Conservation (phyloP, 1,140 invertebrate genomes). For the Listronotus oregonensis region DNA sequence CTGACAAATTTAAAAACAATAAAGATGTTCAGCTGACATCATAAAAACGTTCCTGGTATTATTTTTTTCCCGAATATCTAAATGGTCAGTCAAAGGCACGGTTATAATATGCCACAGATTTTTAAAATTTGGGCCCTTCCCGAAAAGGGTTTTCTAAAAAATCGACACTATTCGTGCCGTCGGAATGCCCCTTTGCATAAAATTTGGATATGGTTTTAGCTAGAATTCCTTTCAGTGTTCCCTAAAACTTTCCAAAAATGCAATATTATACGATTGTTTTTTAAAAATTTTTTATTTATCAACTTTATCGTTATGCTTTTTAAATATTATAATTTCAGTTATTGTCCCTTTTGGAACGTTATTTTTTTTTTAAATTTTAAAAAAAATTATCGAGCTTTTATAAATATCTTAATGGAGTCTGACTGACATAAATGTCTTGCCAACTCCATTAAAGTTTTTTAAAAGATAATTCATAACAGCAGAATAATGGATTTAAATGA, state of each 20-base stretch:
- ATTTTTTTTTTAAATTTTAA: too few species aligned
- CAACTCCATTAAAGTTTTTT: too few species aligned
- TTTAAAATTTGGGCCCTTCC: slow-evolving; percentile 24
- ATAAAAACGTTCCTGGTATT: slow-evolving; percentile 14
- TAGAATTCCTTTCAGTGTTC: too few species aligned
- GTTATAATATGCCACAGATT: slow-evolving; percentile 21
- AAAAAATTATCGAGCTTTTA: too few species aligned
- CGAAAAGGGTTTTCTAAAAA: slow-evolving; percentile 25
- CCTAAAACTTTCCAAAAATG: neutral
- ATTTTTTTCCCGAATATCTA: slow-evolving; percentile 16
- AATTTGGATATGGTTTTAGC: slow-evolving; percentile 26
- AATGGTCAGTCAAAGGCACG: slow-evolving; percentile 12
- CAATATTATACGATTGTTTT: slow-evolving; percentile 6
- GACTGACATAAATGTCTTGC: too few species aligned
- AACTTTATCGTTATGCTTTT: slow-evolving; percentile 1
- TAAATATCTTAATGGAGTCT: too few species aligned
- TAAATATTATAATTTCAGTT: too few species aligned
- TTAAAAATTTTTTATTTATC: slow-evolving; percentile 4
- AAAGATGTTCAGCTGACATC: slow-evolving; percentile 11
- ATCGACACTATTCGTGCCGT: slow-evolving; percentile 22
- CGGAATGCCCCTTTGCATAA: slow-evolving; percentile 26
- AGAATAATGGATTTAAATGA: too few species aligned
- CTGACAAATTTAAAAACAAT: slow-evolving; percentile 10
- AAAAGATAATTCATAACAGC: too few species aligned
- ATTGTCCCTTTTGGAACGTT: too few species aligned